Evolutionary conservation across 2,797 vertebrate genomes (phyloP).

Genomic region (Bufotes viridis): DNA sequence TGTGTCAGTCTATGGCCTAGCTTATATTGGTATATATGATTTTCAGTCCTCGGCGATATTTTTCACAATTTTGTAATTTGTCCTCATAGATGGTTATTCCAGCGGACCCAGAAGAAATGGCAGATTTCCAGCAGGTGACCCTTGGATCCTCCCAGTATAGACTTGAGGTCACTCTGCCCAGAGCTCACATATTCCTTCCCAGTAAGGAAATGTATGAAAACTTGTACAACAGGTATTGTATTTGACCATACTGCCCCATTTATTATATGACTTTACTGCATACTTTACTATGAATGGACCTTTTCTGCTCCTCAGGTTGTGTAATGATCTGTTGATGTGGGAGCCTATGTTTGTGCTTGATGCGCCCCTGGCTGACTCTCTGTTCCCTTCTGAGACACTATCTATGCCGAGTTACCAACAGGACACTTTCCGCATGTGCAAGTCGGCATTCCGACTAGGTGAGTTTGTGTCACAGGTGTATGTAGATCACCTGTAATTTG

Average conservation of each 20-base stretch:
- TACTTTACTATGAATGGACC: too few relatives aligned
- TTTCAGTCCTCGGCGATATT: too few relatives aligned
- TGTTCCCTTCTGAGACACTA: constrained; percentile 59
- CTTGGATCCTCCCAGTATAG: constrained; percentile 83
- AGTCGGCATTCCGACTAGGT: constrained; percentile 88
- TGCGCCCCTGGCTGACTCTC: constrained; percentile 54
- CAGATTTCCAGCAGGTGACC: constrained; percentile 85
- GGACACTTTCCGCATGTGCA: constrained; percentile 86
- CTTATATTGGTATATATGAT: too few relatives aligned
- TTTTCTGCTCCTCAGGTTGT: constrained; percentile 75
- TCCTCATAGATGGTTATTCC: constrained; percentile 90
- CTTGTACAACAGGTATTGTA: constrained; percentile 86
- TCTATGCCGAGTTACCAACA: constrained; percentile 53
- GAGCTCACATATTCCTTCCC: constrained; percentile 84
- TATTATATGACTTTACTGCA: not conserved
- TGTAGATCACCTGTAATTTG: not conserved
- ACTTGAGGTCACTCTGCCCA: constrained; percentile 84
- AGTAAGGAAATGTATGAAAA: constrained; percentile 91
- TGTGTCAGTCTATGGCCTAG: too few relatives aligned
- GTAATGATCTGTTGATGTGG: constrained; percentile 95
- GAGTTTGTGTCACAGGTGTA: constrained; percentile 58
- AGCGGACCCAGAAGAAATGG: constrained; percentile 89
- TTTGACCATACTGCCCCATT: not conserved
- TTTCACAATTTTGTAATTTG: not conserved
- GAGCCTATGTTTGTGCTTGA: constrained; percentile 73